Evolutionary conservation across 1,140 invertebrate species (phyloP).

Genomic region (Neodiprion virginianus): DNA sequence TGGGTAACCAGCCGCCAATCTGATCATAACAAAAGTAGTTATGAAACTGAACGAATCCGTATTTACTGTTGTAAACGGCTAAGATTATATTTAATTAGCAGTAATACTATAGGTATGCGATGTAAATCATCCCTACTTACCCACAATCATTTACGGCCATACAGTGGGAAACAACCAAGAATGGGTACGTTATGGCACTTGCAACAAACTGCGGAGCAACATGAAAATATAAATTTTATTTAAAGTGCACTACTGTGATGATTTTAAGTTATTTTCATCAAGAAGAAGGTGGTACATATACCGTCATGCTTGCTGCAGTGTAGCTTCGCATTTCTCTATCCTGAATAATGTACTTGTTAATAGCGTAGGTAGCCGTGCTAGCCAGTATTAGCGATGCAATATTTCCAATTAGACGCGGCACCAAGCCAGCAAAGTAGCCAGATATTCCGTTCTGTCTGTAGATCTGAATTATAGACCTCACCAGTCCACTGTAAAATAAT

Average conservation of each 20-base stretch:
- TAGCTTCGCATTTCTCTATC: constrained; percentile 76
- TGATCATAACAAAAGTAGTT: constrained; percentile 49
- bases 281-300: constrained; percentile 35
- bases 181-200: constrained; percentile 82
- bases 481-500: constrained; percentile 67
- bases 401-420: constrained; percentile 83
- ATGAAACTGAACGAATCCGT: too few relatives aligned
- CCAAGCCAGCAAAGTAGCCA: constrained; percentile 85
- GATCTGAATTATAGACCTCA: constrained; percentile 77
- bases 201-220: constrained; percentile 71
- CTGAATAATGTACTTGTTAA: constrained; percentile 81
- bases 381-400: constrained; percentile 75
- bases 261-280: too few relatives aligned
- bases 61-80: too few relatives aligned
- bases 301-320: constrained; percentile 63
- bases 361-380: constrained; percentile 74
- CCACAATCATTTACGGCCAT: constrained; percentile 83
- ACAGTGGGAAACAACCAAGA: constrained; percentile 86
- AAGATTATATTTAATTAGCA: too few relatives aligned
- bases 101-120: constrained; percentile 15
- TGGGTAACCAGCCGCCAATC: constrained; percentile 77
- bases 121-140: constrained; percentile 50
- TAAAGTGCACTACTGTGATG: too few relatives aligned
- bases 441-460: constrained; percentile 81
- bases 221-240: constrained; percentile 12